Evolutionary conservation across 2,888 invertebrate genomes (phyloP).

Genomic region (Heliconius hortense): DNA sequence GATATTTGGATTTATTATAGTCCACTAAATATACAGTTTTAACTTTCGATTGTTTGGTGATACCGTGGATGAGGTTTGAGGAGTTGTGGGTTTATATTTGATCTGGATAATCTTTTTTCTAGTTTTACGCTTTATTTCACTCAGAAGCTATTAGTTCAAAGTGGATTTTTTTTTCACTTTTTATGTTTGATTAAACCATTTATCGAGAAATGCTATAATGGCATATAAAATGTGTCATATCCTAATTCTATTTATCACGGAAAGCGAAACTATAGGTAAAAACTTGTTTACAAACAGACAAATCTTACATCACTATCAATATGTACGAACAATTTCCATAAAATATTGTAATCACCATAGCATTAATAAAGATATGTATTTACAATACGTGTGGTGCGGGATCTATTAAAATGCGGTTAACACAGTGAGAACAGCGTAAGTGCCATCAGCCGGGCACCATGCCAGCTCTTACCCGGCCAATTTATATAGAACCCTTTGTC

Average conservation of each 20-base stretch:
- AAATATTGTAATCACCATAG: conserved; percentile 12
- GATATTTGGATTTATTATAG: too few species aligned
- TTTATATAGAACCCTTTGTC: conserved; percentile 22
- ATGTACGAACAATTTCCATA: not conserved
- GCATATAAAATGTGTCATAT: too few species aligned
- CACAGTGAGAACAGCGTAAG: conserved; percentile 66
- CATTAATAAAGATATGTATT: conserved; percentile 25
- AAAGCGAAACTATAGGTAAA: not conserved
- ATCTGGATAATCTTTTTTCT: not conserved
- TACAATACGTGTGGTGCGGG: conserved; percentile 36
- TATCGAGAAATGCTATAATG: too few species aligned
- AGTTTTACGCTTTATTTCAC: too few species aligned
- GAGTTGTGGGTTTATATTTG: not conserved
- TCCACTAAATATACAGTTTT: too few species aligned
- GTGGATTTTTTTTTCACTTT: too few species aligned
- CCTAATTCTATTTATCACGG: not conserved
- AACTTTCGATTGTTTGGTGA: not conserved
- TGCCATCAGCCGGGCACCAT: conserved; percentile 60
- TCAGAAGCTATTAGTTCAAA: too few species aligned
- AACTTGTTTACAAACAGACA: not conserved
- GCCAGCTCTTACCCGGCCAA: conserved; percentile 59
- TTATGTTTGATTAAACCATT: too few species aligned
- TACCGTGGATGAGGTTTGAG: not conserved
- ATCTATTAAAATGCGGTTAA: conserved; percentile 71
- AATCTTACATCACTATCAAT: not conserved